Conservation (phyloP, 2,797 vertebrate species). For the Champsocephalus esox region DNA sequence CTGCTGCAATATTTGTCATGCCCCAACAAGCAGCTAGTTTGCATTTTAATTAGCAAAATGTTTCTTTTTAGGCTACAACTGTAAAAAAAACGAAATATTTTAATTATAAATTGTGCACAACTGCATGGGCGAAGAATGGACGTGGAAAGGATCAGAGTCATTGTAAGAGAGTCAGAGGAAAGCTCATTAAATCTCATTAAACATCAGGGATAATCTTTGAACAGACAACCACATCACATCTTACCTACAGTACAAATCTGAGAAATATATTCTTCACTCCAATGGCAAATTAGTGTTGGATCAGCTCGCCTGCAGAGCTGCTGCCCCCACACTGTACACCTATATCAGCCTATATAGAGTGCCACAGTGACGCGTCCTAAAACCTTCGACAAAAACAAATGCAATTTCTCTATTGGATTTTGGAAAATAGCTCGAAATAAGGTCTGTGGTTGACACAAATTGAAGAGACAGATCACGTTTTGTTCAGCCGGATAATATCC, state of each 20-base stretch:
- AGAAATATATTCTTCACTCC: not conserved
- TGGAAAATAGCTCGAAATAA: too few species aligned
- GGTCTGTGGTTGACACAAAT: too few species aligned
- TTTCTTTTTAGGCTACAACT: not conserved
- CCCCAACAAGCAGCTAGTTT: conserved; percentile 16
- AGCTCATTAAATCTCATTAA: not conserved
- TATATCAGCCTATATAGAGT: not conserved
- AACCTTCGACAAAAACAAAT: too few species aligned
- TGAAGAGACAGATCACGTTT: too few species aligned
- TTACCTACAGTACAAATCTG: not conserved
- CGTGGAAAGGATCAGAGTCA: not conserved
- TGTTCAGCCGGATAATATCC: too few species aligned
- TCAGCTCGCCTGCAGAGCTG: not conserved
- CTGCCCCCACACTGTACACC: not conserved
- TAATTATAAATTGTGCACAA: too few species aligned
- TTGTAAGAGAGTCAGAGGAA: not conserved
- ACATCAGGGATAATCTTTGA: not conserved
- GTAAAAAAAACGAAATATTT: not conserved
- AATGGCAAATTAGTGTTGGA: not conserved
- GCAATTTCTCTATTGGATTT: too few species aligned
- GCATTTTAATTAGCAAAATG: conserved; percentile 21
- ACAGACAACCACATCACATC: not conserved
- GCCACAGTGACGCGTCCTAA: too few species aligned
- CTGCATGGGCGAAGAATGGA: not conserved
- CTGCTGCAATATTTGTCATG: conserved; percentile 18